Conservation (phyloP, 2,797 vertebrate species). For the Fistularia tabacaria region DNA sequence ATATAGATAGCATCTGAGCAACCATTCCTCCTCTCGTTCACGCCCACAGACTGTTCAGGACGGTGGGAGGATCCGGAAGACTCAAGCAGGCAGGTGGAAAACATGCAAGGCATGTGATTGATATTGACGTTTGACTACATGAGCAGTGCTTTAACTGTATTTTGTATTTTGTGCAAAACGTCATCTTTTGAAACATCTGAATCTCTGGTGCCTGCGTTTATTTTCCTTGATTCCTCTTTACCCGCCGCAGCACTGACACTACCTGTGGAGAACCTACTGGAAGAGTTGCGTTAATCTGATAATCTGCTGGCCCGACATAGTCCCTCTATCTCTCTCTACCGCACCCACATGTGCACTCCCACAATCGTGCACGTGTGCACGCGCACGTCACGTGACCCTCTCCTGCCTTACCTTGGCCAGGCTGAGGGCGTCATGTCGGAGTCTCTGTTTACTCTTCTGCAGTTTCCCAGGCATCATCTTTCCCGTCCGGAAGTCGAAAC, state of each 20-base stretch:
- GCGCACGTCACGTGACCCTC: neutral
- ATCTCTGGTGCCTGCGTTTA: too few species aligned
- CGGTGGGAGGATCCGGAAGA: too few species aligned
- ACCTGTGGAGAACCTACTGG: constrained; percentile 15
- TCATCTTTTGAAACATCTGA: too few species aligned
- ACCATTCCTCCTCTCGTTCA: too few species aligned
- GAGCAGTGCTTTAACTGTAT: too few species aligned
- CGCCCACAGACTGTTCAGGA: too few species aligned
- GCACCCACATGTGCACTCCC: constrained; percentile 1
- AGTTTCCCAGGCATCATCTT: constrained; percentile 95
- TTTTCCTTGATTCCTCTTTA: too few species aligned
- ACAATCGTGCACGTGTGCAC: neutral
- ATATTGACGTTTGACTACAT: too few species aligned
- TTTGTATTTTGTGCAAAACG: too few species aligned
- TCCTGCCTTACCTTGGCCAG: constrained; percentile 51
- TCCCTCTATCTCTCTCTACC: neutral
- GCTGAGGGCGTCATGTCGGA: constrained; percentile 82
- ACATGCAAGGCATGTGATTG: too few species aligned
- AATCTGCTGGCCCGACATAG: constrained; percentile 1
- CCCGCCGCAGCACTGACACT: neutral
- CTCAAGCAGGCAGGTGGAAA: too few species aligned
- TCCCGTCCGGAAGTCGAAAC: constrained; percentile 94
- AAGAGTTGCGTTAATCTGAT: constrained; percentile 30
- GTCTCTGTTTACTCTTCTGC: constrained; percentile 91
- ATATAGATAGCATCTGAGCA: too few species aligned